Evolutionary conservation across 2,888 invertebrate species (phyloP).

Genomic region (Oscheius myriophilus): DNA sequence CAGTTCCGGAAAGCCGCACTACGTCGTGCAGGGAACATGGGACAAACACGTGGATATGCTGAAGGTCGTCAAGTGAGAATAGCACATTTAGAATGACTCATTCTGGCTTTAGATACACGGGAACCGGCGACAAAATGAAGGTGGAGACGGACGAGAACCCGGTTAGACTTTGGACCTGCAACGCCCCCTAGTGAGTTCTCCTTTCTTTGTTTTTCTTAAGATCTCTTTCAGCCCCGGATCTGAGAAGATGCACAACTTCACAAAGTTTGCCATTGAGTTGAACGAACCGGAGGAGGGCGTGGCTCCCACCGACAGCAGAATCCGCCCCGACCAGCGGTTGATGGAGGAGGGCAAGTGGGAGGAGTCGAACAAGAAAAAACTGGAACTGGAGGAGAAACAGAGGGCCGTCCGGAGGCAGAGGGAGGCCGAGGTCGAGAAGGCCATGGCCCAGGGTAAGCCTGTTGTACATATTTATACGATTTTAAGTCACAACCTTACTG

Average conservation of each 20-base stretch:
- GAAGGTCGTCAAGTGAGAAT: conserved; percentile 74
- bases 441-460: conserved; percentile 72
- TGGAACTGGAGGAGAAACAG: conserved; percentile 93
- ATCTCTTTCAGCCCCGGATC: conserved; percentile 75
- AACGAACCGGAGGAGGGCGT: conserved; percentile 92
- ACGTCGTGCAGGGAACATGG: conserved; percentile 88
- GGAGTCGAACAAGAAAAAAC: conserved; percentile 80
- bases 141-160: conserved; percentile 87
- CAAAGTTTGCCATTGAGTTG: conserved; percentile 90
- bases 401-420: conserved; percentile 81
- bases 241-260: conserved; percentile 90
- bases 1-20: conserved; percentile 75
- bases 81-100: neutral
- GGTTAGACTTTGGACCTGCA: conserved; percentile 86
- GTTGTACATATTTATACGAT: conserved; percentile 7
- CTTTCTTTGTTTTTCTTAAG: conserved; percentile 4
- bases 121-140: conserved; percentile 77
- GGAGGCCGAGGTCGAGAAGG: conserved; percentile 82
- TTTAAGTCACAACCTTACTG: too few relatives aligned
- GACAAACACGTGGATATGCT: conserved; percentile 81
- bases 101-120: conserved; percentile 23
- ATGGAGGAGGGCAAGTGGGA: conserved; percentile 91
- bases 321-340: conserved; percentile 92
- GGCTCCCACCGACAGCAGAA: conserved; percentile 91
- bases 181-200: conserved; percentile 75